Base-by-base conservation (phyloP, 2,888 invertebrate species). In the Pterostichus madidus region DNA sequence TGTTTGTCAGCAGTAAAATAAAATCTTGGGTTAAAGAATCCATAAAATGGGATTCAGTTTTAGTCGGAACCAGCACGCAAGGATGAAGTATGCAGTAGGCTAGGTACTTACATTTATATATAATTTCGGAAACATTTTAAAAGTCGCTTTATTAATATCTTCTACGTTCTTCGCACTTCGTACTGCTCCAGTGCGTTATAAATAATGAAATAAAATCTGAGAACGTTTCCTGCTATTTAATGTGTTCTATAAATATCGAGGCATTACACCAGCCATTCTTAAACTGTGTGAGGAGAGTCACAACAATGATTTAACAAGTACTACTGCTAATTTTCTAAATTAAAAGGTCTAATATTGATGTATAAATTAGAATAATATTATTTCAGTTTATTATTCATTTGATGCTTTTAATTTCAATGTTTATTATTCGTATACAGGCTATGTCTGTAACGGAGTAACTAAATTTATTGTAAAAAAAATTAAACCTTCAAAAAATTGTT, bases 141-240 rank as follows among this genome's bases (percentile, higher is more conserved):
- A 71, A 71, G 17, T 77, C 15, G n/a, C 31, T 56, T 56, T 77
- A 77, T 77, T 77, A 77, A 77, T 56, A 78, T 44, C 59, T 39
- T 39, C 39, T 8, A 53, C 13, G 17, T 53, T 53, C 53, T 53
- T 53, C 39, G 39, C 39, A 39, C 24, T 49, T 17, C 52, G 52
- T 10, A 13, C n/a, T 52, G 52, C 46, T 31, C 24, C 75, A 44
- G n/a, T 59, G 17, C n/a, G 73, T 24, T 78, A 78, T 78, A 78
- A 78, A 78, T 78, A 78, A 78, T 78, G 56, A 59, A 56, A 59
- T 78, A 59, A 56, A 78, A 59, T 61, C 78, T 15, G 13, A 11
- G 15, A 31, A 59, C 17, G 15, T 78, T 78, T 78, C 78, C 78
- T 78, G 78, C 44, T 78, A 35, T 39, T 59, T 59, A 44, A 39